Conservation (phyloP, 2,113 vertebrate genomes). For the Pleuronectes platessa region DNA sequence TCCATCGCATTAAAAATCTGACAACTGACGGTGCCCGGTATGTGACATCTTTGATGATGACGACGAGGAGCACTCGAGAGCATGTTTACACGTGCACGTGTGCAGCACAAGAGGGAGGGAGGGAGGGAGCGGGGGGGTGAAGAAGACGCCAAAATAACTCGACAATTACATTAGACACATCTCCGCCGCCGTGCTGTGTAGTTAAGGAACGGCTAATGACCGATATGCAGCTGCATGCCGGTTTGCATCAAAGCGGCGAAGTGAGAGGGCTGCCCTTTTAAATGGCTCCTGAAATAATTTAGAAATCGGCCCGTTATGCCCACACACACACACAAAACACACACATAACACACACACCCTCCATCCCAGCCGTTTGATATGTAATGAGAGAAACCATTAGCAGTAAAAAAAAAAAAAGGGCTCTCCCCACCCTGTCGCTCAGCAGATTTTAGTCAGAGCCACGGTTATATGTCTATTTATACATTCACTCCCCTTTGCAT, state of each 20-base stretch:
- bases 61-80: constrained; percentile 2
- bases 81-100: constrained; percentile 28
- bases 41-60: constrained; percentile 10
- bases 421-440: constrained; percentile 67
- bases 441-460: constrained; percentile 67
- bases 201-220: constrained; percentile 25
- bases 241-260: constrained; percentile 43
- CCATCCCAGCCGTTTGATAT: constrained; percentile 69
- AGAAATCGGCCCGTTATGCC: constrained; percentile 46
- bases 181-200: constrained; percentile 13
- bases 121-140: too few species aligned
- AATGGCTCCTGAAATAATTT: constrained; percentile 68
- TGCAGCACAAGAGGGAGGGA: neutral
- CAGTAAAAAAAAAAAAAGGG: constrained; percentile 65
- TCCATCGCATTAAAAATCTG: constrained; percentile 53
- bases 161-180: constrained; percentile 31
- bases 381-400: constrained; percentile 79
- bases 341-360: constrained; percentile 7
- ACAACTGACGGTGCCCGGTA: constrained; percentile 35
- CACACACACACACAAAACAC: constrained; percentile 27
- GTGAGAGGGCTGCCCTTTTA: constrained; percentile 56
- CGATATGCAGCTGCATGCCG: neutral
- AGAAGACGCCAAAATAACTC: constrained; percentile 17
- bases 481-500: constrained; percentile 66
- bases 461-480: constrained; percentile 76